Conservation (phyloP, 2,888 invertebrate genomes). For the Nymphalis polychloros region DNA sequence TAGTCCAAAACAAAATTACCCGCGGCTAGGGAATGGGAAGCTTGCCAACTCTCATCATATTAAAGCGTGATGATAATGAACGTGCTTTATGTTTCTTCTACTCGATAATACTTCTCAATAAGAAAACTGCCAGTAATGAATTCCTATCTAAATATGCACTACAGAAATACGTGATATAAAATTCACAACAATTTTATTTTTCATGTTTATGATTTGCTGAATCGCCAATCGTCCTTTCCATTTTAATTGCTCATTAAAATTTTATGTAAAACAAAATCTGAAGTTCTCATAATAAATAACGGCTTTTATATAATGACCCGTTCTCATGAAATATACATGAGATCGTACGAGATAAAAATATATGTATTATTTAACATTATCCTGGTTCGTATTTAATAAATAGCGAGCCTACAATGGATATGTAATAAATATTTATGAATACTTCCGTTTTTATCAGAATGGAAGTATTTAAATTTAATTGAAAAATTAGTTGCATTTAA, state of each 20-base stretch:
- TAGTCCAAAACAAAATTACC: slow-evolving; percentile 71
- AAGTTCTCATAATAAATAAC: neutral
- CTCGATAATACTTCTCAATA: slow-evolving; percentile 42
- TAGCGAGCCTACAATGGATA: no score
- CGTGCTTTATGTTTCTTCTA: slow-evolving; percentile 56
- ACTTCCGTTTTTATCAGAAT: neutral
- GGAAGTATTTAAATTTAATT: neutral
- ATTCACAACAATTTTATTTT: neutral
- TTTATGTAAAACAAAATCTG: neutral
- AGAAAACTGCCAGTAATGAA: slow-evolving; percentile 6
- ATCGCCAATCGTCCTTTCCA: slow-evolving; percentile 5
- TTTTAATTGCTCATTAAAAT: slow-evolving; percentile 18
- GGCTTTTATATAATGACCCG: neutral
- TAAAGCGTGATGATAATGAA: slow-evolving; percentile 73
- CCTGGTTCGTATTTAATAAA: no score
- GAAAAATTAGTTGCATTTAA: no score
- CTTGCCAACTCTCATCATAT: slow-evolving; percentile 76
- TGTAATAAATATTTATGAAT: no score
- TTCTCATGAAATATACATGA: neutral
- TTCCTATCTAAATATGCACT: neutral
- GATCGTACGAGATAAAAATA: neutral
- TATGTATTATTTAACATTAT: no score
- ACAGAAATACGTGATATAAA: slow-evolving; percentile 11
- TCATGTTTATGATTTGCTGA: slow-evolving; percentile 13
- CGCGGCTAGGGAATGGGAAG: slow-evolving; percentile 61